phyloP scores from a whole-genome alignment of 64 coral and sea anemone species.

The Trachythela sp. region DNA sequence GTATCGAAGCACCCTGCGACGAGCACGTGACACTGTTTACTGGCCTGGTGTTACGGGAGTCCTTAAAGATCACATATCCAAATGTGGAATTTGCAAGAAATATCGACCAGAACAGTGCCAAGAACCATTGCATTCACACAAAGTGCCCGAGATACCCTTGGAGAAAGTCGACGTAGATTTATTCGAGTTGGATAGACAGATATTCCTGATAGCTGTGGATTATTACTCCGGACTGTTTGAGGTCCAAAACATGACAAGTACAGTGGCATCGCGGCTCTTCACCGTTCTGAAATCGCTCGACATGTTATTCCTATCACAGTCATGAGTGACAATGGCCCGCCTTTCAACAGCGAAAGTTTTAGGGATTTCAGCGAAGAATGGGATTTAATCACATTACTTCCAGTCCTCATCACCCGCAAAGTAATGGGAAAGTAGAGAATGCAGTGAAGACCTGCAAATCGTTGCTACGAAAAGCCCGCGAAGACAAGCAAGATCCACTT shows the following conservation, averaged over 20 bases:
- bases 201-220: constrained; percentile 36
- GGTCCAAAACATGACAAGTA: constrained; percentile 22
- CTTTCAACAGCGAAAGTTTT: neutral
- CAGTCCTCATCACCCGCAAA: constrained; percentile 2
- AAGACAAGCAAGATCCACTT: constrained; percentile 42
- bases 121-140: constrained; percentile 34
- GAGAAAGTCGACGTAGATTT: constrained; percentile 37
- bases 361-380: constrained; percentile 8
- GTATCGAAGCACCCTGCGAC: too few relatives aligned
- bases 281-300: constrained; percentile 35
- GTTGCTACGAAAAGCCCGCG: constrained; percentile 30
- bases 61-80: constrained; percentile 27
- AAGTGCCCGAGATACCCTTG: constrained; percentile 33
- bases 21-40: constrained; percentile 21
- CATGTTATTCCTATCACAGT: constrained; percentile 11
- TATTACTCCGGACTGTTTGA: constrained; percentile 49
- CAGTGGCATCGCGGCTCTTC: constrained; percentile 7
- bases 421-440: constrained; percentile 37
- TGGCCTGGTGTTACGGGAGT: constrained; percentile 44
- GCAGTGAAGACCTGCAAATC: constrained; percentile 44
- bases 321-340: constrained; percentile 24
- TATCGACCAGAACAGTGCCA: constrained; percentile 20
- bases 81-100: constrained; percentile 18
- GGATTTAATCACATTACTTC: constrained; percentile 30
- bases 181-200: constrained; percentile 25